Evolutionary conservation across 2,888 invertebrate genomes (phyloP), one percentile per base, ranked within the genome.

Genomic region (Papilio demoleus): DNA sequence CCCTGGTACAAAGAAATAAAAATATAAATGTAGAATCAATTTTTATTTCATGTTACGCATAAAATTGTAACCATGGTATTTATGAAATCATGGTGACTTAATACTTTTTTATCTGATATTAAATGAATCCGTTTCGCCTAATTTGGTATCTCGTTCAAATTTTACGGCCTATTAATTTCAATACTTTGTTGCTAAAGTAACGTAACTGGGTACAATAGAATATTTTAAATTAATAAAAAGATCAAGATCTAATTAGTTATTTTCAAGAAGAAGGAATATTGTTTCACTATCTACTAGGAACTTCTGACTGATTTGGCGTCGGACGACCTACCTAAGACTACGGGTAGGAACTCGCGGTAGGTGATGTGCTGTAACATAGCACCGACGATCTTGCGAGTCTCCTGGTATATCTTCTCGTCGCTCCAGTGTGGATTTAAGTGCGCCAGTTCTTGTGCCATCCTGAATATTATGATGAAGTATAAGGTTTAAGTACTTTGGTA

Each of bases 371-470:
- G 97, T 61, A 97, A 89, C 82, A 96, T 93, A 14, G 97, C 97
- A 0, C 95, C 96, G 4, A 98, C 93, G 62, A 98, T 96, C 75
- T 95, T 95, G 24, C 97, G 92, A 0, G 97, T 94, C 86, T 98
- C 98, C 79, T 97, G 97, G 82, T 96, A 97, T 12, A 97, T 90
- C 81, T 96, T 95, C 81, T 98, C 97, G 80, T 98, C 98, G 77
- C 95, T 95, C 98, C 98, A 98, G 77, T 96, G 96, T 0, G 95
- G 94, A 88, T 98, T 98, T 47, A 97, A 79, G 59, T 94, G 93
- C 5, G 95, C 93, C 47, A 98, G 84, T 75, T 95, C 94, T 73
- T 94, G 93, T 1, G 97, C 96, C 75, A 98, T 93, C 71, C 95
- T 94, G 82, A 94, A 22, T 14, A 72, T 75, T 34, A 56, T 42